Percentiles rank a stretch among this genome's conserved stretches.
These are phyloP conservation scores for Psylliodes chrysocephalus DNA, from an alignment of 2,888 invertebrate genomes.

Conservation along the genomic window DNA sequence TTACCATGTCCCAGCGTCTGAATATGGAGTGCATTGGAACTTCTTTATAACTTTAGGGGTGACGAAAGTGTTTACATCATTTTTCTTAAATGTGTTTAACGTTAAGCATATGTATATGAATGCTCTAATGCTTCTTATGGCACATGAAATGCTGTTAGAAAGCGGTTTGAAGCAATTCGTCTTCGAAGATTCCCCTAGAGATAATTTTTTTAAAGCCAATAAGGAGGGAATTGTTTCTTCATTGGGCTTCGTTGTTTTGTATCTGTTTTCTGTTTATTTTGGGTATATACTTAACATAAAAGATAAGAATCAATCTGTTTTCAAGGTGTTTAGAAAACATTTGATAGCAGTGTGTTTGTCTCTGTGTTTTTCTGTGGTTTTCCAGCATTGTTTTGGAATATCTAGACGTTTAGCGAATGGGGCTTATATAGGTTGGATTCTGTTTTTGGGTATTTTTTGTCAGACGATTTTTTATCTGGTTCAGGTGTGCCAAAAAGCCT, in stretches of 20 bases:
- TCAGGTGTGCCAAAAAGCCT: conserved; percentile 64
- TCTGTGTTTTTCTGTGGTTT: conserved; percentile 53
- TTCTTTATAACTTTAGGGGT: conserved; percentile 94
- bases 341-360: conserved; percentile 26
- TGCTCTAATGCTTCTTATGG: conserved; percentile 67
- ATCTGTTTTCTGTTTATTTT: conserved; percentile 77
- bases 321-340: conserved; percentile 8
- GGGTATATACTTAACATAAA: conserved; percentile 67
- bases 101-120: conserved; percentile 67
- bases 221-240: conserved; percentile 90
- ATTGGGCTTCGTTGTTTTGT: conserved; percentile 86
- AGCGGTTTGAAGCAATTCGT: conserved; percentile 76
- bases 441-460: conserved; percentile 71
- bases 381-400: conserved; percentile 68
- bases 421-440: conserved; percentile 82
- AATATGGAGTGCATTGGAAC: conserved; percentile 98
- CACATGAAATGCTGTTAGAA: conserved; percentile 76
- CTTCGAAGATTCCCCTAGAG: conserved; percentile 69
- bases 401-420: conserved; percentile 87
- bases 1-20: conserved; percentile 89
- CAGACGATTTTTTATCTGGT: conserved; percentile 68
- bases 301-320: conserved; percentile 38
- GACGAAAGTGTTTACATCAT: conserved; percentile 78
- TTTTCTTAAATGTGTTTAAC: conserved; percentile 69
- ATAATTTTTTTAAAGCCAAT: conserved; percentile 80